Conservation (phyloP, 2,888 invertebrate genomes). For the Latrodectus hesperus region DNA sequence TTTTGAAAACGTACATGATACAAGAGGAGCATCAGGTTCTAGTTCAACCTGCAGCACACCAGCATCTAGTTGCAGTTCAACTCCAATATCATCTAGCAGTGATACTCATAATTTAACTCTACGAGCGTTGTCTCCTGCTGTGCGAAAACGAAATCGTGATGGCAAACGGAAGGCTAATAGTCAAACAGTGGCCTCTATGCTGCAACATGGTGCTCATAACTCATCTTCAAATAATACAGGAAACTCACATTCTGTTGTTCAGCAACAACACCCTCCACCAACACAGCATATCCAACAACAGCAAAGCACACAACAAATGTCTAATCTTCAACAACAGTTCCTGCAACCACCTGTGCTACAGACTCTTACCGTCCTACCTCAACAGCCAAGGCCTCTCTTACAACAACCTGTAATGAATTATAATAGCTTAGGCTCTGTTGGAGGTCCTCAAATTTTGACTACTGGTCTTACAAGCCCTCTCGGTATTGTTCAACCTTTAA, state of each 20-base stretch:
- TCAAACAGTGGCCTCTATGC: slow-evolving; percentile 81
- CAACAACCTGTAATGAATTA: slow-evolving; percentile 67
- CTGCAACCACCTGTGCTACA: slow-evolving; percentile 70
- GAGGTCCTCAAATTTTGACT: slow-evolving; percentile 68
- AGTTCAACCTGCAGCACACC: slow-evolving; percentile 71
- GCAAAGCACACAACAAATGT: slow-evolving; percentile 55
- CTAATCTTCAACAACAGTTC: slow-evolving; percentile 64
- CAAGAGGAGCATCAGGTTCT: slow-evolving; percentile 70
- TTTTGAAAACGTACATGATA: slow-evolving; percentile 64
- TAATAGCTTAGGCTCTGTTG: slow-evolving; percentile 62
- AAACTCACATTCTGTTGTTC: slow-evolving; percentile 30
- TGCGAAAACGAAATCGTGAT: slow-evolving; percentile 62
- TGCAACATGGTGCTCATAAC: slow-evolving; percentile 73
- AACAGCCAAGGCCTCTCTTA: slow-evolving; percentile 56
- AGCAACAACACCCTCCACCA: slow-evolving; percentile 12
- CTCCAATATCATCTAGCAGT: slow-evolving; percentile 69
- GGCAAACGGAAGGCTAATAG: slow-evolving; percentile 83
- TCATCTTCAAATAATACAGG: slow-evolving; percentile 38
- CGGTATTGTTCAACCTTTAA: slow-evolving; percentile 70
- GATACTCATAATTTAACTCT: slow-evolving; percentile 61
- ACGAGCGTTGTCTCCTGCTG: slow-evolving; percentile 55
- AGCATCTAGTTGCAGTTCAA: slow-evolving; percentile 70
- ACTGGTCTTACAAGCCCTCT: slow-evolving; percentile 66
- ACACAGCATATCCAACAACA: slow-evolving; percentile 28
- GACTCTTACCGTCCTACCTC: slow-evolving; percentile 79